These are phyloP conservation scores for Trichomalopsis sarcophagae DNA, from an alignment of 1,140 invertebrate species.

Conservation along the genomic window DNA sequence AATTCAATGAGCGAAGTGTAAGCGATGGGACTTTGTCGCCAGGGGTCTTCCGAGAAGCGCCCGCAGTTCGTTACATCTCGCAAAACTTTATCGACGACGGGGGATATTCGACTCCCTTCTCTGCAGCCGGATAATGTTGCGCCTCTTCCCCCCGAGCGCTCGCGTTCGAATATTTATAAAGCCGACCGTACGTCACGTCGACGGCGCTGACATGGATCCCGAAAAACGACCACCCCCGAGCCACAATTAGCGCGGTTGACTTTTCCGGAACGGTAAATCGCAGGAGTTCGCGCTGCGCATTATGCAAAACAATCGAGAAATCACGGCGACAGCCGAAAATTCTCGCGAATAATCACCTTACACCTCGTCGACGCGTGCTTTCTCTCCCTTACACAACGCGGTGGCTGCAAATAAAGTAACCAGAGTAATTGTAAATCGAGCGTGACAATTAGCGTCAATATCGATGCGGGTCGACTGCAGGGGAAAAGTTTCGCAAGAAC, in stretches of 20 bases:
- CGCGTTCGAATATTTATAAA: conserved; percentile 38
- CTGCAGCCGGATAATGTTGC: conserved; percentile 2
- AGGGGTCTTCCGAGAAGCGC: conserved; percentile 49
- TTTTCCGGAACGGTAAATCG: conserved; percentile 51
- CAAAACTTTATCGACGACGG: conserved; percentile 24
- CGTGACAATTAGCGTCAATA: conserved; percentile 29
- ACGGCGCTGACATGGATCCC: conserved; percentile 47
- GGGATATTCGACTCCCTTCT: conserved; percentile 12
- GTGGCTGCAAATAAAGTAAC: background rate
- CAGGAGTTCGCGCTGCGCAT: background rate
- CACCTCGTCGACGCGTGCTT: background rate
- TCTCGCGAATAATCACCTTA: background rate
- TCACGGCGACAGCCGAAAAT: background rate
- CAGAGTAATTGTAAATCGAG: conserved; percentile 32
- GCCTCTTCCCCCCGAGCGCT: background rate
- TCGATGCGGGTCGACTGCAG: conserved; percentile 38
- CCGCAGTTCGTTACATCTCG: conserved; percentile 14
- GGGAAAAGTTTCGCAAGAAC: background rate
- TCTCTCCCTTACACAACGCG: background rate
- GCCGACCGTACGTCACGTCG: conserved; percentile 35
- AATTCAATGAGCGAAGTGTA: conserved; percentile 31
- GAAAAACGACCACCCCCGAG: conserved; percentile 65
- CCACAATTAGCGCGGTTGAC: conserved; percentile 62
- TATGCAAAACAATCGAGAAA: conserved; percentile 3
- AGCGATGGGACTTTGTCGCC: conserved; percentile 36